phyloP scores from a whole-genome alignment of 2,888 invertebrate genomes.

The Candidula unifasciata region DNA sequence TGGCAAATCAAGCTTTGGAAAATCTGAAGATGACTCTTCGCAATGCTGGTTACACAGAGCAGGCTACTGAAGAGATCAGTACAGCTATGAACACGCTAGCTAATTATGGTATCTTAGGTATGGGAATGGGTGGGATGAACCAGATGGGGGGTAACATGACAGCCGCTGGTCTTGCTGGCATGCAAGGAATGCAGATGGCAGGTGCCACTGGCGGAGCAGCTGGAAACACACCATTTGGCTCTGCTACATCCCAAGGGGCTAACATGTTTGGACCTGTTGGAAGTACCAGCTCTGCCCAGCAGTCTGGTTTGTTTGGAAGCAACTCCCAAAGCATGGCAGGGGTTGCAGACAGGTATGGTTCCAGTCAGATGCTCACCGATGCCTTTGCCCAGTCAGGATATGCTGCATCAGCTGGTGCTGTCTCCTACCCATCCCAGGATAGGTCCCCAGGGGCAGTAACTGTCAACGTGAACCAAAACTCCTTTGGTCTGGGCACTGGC shows the following conservation, averaged over 20 bases:
- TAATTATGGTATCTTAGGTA: constrained; percentile 92
- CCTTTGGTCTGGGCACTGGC: constrained; percentile 88
- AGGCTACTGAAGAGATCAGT: constrained; percentile 91
- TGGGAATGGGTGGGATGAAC: constrained; percentile 80
- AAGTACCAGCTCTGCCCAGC: constrained; percentile 80
- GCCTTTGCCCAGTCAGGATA: constrained; percentile 67
- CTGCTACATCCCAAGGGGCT: constrained; percentile 77
- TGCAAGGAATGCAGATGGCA: constrained; percentile 61
- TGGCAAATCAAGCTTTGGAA: constrained; percentile 74
- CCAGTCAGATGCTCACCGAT: constrained; percentile 74
- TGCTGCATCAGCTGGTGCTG: constrained; percentile 61
- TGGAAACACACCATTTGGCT: constrained; percentile 63
- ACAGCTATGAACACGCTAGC: constrained; percentile 93
- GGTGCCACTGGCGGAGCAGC: constrained; percentile 60
- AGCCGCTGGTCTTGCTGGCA: constrained; percentile 54
- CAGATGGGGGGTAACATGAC: constrained; percentile 57
- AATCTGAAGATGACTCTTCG: constrained; percentile 87
- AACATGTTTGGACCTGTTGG: constrained; percentile 92
- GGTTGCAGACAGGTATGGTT: constrained; percentile 68
- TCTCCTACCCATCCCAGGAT: constrained; percentile 59
- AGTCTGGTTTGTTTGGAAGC: constrained; percentile 78
- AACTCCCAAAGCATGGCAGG: constrained; percentile 72
- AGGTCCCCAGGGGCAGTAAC: constrained; percentile 61
- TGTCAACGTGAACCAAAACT: constrained; percentile 86
- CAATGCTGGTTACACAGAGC: constrained; percentile 92